Conservation (phyloP, 2,113 vertebrate genomes). For the Tapirus terrestris region DNA sequence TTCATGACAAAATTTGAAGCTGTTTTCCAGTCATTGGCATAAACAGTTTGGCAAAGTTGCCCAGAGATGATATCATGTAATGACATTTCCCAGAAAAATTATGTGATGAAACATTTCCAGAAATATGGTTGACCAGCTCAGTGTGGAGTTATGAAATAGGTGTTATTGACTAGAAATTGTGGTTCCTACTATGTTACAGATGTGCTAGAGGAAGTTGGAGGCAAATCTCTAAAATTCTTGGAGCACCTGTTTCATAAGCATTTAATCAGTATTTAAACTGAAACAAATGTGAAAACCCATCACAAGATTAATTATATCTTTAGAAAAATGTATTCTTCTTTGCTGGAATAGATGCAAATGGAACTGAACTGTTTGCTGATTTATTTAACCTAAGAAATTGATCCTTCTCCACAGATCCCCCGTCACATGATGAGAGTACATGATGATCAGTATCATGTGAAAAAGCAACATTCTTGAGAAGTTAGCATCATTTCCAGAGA, state of each 20-base stretch:
- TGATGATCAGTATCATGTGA: neutral
- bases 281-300: constrained; percentile 36
- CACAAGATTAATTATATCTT: neutral
- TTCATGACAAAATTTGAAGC: neutral
- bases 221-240: constrained; percentile 22
- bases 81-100: constrained; percentile 75
- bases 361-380: neutral
- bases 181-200: neutral
- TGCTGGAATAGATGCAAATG: neutral
- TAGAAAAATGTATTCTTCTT: constrained; percentile 8
- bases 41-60: constrained; percentile 54
- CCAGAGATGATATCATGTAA: constrained; percentile 65
- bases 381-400: neutral
- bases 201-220: neutral
- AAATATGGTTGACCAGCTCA: constrained; percentile 34
- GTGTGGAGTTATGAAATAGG: constrained; percentile 36
- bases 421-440: neutral
- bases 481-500: neutral
- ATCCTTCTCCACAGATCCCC: neutral
- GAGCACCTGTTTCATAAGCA: constrained; percentile 21
- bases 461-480: neutral
- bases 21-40: constrained; percentile 37
- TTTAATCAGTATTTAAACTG: constrained; percentile 6
- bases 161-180: neutral
- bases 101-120: constrained; percentile 59